Evolutionary conservation across 2,888 invertebrate species (phyloP), one percentile per base, ranked within the genome.

Genomic region (Scaptomyza tumidula): DNA sequence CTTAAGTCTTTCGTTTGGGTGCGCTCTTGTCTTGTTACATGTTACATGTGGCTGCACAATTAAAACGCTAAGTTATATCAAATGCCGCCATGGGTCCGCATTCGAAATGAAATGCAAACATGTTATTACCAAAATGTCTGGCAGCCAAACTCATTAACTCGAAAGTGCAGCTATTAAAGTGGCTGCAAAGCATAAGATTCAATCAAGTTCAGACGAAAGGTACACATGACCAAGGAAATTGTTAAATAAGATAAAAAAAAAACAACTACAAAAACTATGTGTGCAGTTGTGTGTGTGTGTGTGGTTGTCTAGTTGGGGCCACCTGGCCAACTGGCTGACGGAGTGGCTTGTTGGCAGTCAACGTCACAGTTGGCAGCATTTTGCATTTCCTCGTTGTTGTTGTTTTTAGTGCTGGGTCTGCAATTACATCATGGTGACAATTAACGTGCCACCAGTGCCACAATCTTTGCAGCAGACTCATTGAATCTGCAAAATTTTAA

Each of bases 401-500:
- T 86, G 70, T 64, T 71, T 46, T 41, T 39, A 35, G 46, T 33
- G 62, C 48, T 41, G 59, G 50, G 50, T 35, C 67, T 57, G 79
- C 78, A 85, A 76, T 88, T 86, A 81, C 86, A 83, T 83, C 88
- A 88, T 68, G 75, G 76, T 80, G 84, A 86, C 88, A 88, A 86
- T 86, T 86, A 86, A 79, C 80, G 71, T 80, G 76, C 88, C 86
- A 59, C 80, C 82, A 75, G 67, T 57, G 71, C 72, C 68, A 63
- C 60, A 56, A 16, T 3, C 39, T 3, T 41, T 41, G 49, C 33
- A 19, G 33, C 37, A 52, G 62, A 44, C 44, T 41, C 24, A 52
- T n/a, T 35, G 35, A 16, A 45, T 61, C 49, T 50, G 54, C 35
- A 39, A 50, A 54, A 3, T 61, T 56, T 66, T 48, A 46, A 53